Evolutionary conservation across 2,888 invertebrate genomes (phyloP).

Genomic region (Hirtodrosophila confusa): DNA sequence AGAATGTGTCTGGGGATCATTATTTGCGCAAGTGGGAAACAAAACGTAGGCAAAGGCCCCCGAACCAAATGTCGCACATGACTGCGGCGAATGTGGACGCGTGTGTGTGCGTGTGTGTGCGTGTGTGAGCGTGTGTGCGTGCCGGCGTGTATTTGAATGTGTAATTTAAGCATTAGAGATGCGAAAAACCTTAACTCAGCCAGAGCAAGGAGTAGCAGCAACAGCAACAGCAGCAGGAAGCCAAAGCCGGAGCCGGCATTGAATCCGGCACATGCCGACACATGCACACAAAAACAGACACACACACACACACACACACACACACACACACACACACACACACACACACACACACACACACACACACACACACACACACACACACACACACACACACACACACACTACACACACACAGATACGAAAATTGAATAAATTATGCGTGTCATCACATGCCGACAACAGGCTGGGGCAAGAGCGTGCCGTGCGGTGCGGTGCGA

Average conservation of each 20-base stretch:
- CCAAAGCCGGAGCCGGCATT: constrained; percentile 17
- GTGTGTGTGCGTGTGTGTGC: constrained; percentile 23
- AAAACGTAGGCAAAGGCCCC: constrained; percentile 69
- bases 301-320: constrained; percentile 10
- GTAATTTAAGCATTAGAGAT: constrained; percentile 80
- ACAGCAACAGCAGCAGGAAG: constrained; percentile 34
- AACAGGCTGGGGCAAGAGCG: constrained; percentile 18
- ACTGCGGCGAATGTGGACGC: constrained; percentile 60
- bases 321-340: constrained; percentile 28
- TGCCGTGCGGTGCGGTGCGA: neutral
- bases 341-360: constrained; percentile 20
- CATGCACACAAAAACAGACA: constrained; percentile 16
- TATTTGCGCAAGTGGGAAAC: constrained; percentile 78
- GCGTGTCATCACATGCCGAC: constrained; percentile 79
- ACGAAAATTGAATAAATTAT: constrained; percentile 80
- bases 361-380: constrained; percentile 12
- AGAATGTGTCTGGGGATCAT: constrained; percentile 80
- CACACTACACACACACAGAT: constrained; percentile 33
- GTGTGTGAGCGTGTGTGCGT: constrained; percentile 26
- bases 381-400: constrained; percentile 10
- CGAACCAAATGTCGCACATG: constrained; percentile 72
- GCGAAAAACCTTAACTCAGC: constrained; percentile 71
- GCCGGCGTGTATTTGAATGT: constrained; percentile 67
- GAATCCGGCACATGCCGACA: constrained; percentile 31
- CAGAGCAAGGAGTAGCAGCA: constrained; percentile 23